Evolutionary conservation across 1,140 invertebrate genomes (phyloP).

Genomic region (Neuroterus valhalla): DNA sequence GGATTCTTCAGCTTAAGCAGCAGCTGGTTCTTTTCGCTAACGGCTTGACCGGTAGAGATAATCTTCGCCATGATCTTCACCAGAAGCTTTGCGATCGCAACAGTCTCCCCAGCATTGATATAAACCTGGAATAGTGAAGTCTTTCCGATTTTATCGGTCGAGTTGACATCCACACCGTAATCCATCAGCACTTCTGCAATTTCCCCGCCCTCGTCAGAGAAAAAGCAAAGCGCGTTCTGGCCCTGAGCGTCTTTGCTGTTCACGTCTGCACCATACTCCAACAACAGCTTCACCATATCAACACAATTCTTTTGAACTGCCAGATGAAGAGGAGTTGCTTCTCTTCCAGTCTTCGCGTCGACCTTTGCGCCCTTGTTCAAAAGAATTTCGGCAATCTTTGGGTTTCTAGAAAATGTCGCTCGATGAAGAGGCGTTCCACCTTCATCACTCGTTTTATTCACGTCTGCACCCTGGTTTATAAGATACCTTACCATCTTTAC

Average conservation of each 20-base stretch:
- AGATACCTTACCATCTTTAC: conserved; percentile 35
- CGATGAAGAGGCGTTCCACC: conserved; percentile 46
- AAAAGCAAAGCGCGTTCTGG: conserved; percentile 41
- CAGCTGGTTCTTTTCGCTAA: conserved; percentile 26
- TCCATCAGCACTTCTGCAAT: conserved; percentile 48
- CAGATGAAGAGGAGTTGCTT: conserved; percentile 42
- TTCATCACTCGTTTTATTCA: conserved; percentile 33
- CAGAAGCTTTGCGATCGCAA: conserved; percentile 46
- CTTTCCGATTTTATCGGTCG: conserved; percentile 44
- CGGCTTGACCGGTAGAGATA: conserved; percentile 45
- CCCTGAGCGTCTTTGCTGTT: conserved; percentile 42
- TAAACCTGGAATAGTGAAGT: conserved; percentile 44
- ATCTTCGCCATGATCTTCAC: conserved; percentile 40
- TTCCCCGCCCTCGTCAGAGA: conserved; percentile 46
- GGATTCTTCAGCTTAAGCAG: conserved; percentile 36
- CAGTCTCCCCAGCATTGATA: conserved; percentile 43
- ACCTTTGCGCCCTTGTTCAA: conserved; percentile 42
- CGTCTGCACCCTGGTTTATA: conserved; percentile 35
- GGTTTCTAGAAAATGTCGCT: conserved; percentile 42
- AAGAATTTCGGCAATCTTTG: conserved; percentile 35
- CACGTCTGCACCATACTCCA: conserved; percentile 35
- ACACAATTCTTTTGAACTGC: conserved; percentile 40
- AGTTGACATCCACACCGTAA: conserved; percentile 46
- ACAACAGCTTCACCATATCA: conserved; percentile 38
- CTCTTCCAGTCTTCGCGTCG: conserved; percentile 41